phyloP scores from a whole-genome alignment of 2,797 vertebrate species.

The Anas capensis region DNA sequence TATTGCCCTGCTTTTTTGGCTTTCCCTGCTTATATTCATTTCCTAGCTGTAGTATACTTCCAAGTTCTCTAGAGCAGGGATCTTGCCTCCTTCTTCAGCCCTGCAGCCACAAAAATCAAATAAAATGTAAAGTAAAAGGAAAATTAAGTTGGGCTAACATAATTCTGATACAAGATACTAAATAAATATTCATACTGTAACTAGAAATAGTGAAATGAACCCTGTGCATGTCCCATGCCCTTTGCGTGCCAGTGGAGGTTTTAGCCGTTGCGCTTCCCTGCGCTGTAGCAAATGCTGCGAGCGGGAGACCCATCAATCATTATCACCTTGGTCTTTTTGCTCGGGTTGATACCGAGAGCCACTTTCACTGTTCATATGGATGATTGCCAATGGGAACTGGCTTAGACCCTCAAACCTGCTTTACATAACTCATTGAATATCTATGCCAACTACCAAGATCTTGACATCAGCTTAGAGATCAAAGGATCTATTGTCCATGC shows the following conservation, averaged over 20 bases:
- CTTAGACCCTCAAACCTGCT: neutral
- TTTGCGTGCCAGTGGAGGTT: neutral
- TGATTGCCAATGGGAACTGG: neutral
- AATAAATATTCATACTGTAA: neutral
- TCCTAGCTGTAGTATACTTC: neutral
- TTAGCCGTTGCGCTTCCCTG: neutral
- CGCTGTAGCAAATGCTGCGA: neutral
- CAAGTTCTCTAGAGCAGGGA: neutral
- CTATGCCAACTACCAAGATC: neutral
- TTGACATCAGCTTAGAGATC: neutral
- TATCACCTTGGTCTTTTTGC: neutral
- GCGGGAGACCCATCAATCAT: fast-evolving
- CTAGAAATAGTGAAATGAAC: neutral
- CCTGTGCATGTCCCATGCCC: fast-evolving
- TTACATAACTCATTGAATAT: neutral
- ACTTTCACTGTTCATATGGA: neutral
- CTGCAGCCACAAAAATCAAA: neutral
- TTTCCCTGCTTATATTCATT: neutral
- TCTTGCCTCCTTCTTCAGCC: neutral
- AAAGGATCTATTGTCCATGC: neutral
- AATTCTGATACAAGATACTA: neutral
- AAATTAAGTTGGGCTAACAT: neutral
- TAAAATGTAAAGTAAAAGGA: neutral
- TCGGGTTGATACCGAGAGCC: neutral
- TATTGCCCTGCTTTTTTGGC: neutral